Conservation (phyloP, 1,140 invertebrate genomes). For the Dysdera silvatica region DNA sequence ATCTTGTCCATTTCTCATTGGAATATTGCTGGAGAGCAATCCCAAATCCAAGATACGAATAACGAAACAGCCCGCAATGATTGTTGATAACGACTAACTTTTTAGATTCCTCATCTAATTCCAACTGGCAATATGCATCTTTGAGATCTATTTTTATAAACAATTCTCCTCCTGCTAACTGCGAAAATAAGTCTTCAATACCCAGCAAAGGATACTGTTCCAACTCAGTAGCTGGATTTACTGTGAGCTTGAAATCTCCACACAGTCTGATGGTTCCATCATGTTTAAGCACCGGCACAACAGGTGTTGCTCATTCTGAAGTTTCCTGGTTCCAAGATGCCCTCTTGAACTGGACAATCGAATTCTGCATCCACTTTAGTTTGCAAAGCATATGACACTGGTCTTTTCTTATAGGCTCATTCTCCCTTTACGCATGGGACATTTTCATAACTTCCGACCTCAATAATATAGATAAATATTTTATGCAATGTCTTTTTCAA, state of each 20-base stretch:
- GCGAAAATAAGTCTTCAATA: neutral
- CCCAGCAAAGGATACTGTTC: neutral
- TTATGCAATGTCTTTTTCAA: too few species aligned
- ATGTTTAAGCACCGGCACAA: conserved; percentile 40
- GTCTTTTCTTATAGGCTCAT: neutral
- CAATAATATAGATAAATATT: too few species aligned
- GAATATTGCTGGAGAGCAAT: too few species aligned
- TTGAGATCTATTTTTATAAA: too few species aligned
- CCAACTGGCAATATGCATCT: too few species aligned
- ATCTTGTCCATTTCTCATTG: too few species aligned
- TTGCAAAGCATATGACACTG: neutral
- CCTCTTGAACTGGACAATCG: conserved; percentile 16
- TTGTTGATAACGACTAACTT: too few species aligned
- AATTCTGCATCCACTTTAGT: neutral
- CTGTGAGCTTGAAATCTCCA: neutral
- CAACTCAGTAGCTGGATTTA: neutral
- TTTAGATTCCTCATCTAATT: too few species aligned
- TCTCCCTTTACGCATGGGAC: too few species aligned
- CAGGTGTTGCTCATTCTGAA: conserved; percentile 41
- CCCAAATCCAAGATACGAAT: too few species aligned
- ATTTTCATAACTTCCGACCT: too few species aligned
- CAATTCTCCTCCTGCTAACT: neutral
- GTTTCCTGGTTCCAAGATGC: conserved; percentile 37
- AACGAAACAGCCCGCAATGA: too few species aligned
- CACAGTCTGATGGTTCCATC: conserved; percentile 34